phyloP scores from a whole-genome alignment of 2,888 invertebrate genomes.

The Rutpela maculata region DNA sequence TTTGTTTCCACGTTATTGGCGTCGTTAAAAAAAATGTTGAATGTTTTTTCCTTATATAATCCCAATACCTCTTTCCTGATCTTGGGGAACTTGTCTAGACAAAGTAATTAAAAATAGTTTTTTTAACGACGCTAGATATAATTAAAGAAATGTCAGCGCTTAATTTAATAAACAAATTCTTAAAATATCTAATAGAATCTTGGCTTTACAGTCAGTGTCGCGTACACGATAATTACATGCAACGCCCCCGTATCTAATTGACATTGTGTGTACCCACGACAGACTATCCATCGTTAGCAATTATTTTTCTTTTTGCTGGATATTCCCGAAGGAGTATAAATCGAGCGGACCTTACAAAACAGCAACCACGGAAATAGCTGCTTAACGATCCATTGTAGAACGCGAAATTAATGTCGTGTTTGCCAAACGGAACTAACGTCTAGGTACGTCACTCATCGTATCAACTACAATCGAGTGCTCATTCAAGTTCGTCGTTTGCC shows the following conservation, averaged over 20 bases:
- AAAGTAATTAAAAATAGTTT: no score
- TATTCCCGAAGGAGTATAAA: background rate
- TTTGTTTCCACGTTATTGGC: no score
- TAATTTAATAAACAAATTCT: no score
- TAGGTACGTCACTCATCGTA: slow-evolving; percentile 2
- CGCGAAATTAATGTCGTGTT: slow-evolving; percentile 18
- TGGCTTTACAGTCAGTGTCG: no score
- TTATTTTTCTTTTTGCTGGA: background rate
- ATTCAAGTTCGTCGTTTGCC: background rate
- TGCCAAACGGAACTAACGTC: background rate
- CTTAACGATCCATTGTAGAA: background rate
- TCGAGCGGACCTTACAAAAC: background rate
- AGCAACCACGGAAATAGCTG: background rate
- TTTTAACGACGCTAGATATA: no score
- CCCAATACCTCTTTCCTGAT: no score
- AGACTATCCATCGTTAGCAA: background rate
- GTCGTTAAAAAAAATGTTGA: no score
- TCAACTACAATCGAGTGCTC: background rate
- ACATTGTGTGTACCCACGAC: background rate
- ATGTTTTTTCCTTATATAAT: no score
- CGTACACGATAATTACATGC: background rate
- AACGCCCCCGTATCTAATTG: background rate
- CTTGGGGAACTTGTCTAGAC: no score
- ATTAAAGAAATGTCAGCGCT: no score
- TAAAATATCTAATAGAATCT: no score